Conservation (phyloP, 1,140 invertebrate species). For the Drosophila kepulauana region DNA sequence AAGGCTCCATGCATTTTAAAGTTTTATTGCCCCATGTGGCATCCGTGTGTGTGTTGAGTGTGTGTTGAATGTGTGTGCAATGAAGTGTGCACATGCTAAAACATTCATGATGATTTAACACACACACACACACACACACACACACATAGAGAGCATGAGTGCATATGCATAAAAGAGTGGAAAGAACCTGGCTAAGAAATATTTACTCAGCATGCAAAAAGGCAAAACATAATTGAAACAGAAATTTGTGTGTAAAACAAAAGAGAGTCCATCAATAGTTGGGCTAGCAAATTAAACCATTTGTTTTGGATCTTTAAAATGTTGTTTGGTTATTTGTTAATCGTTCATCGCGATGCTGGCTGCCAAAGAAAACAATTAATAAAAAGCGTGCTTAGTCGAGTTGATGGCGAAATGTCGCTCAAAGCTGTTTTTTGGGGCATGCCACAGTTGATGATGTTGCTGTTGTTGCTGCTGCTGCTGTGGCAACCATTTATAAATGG, state of each 20-base stretch:
- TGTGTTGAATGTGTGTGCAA: conserved; percentile 62
- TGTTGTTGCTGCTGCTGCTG: conserved; percentile 22
- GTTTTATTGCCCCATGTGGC: conserved; percentile 41
- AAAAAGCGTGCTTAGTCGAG: conserved; percentile 34
- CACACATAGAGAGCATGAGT: conserved; percentile 2
- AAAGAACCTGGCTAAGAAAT: conserved; percentile 57
- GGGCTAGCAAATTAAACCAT: no score
- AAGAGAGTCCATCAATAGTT: no score
- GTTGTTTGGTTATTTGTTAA: conserved; percentile 46
- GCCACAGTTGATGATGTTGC: conserved; percentile 45
- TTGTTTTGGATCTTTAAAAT: neutral
- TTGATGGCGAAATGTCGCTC: conserved; percentile 1
- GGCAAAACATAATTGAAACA: conserved; percentile 74
- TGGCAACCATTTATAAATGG: conserved; percentile 74
- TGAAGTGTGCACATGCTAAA: conserved; percentile 76
- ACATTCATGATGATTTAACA: conserved; percentile 80
- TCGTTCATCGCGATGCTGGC: conserved; percentile 20
- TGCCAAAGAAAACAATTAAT: conserved; percentile 49
- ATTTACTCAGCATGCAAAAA: conserved; percentile 75
- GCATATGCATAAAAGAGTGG: conserved; percentile 49
- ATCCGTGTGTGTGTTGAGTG: neutral
- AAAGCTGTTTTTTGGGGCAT: conserved; percentile 22
- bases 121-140: conserved; percentile 22
- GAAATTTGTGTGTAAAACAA: conserved; percentile 41
- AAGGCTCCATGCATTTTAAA: conserved; percentile 78